A percentile compares a stretch with the other conserved stretches of the same genome.
These are phyloP conservation scores for Garra rufa DNA, from an alignment of 2,113 vertebrate genomes.

Conservation along the genomic window DNA sequence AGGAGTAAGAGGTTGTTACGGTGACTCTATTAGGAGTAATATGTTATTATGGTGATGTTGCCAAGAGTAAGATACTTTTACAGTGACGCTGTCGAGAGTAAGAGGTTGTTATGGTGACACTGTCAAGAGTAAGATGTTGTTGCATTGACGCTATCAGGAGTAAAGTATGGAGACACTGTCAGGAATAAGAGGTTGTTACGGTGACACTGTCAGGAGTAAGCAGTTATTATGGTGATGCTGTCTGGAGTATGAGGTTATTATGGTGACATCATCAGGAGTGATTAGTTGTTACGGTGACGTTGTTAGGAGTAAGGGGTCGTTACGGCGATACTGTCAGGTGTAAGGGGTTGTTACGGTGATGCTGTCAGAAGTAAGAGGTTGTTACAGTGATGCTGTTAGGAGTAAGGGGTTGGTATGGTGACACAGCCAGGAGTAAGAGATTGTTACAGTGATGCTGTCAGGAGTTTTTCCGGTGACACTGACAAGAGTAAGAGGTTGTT, in stretches of 20 bases:
- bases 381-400: not conserved
- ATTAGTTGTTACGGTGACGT: too few relatives aligned
- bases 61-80: too few relatives aligned
- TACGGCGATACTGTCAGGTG: not conserved
- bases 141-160: not conserved
- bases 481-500: not conserved
- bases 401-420: too few relatives aligned
- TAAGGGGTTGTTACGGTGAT: not conserved
- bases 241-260: not conserved
- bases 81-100: too few relatives aligned
- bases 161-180: too few relatives aligned
- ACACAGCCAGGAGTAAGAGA: not conserved
- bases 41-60: too few relatives aligned
- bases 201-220: not conserved
- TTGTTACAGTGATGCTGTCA: not conserved
- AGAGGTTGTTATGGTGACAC: not conserved
- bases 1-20: too few relatives aligned
- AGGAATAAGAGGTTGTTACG: not conserved
- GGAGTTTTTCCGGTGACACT: fast-evolving
- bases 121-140: not conserved
- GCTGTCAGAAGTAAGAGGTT: not conserved
- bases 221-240: not conserved
- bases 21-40: not conserved
- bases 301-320: too few relatives aligned
- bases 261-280: not conserved